Evolutionary conservation across 2,888 invertebrate genomes (phyloP).

Genomic region (Thyatira batis): DNA sequence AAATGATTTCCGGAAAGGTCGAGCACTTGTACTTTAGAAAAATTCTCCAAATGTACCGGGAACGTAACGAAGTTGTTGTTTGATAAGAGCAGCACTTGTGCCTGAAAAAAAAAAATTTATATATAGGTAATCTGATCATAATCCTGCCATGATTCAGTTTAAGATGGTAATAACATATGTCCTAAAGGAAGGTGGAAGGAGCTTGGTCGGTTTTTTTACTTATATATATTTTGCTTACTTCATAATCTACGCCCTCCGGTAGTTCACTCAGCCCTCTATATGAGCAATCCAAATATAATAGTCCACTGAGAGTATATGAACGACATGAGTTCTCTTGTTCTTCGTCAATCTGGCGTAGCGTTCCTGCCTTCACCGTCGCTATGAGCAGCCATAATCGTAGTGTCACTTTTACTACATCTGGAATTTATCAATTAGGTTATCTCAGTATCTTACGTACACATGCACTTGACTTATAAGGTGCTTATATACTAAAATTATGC

Average conservation of each 20-base stretch:
- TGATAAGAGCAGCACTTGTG: constrained; percentile 84
- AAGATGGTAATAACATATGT: too few relatives aligned
- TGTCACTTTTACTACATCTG: constrained; percentile 51
- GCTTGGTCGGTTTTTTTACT: too few relatives aligned
- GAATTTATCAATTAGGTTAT: constrained; percentile 24
- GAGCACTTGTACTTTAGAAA: constrained; percentile 74
- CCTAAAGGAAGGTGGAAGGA: too few relatives aligned
- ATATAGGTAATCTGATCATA: background rate
- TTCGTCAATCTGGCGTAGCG: constrained; percentile 40
- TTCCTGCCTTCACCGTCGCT: constrained; percentile 42
- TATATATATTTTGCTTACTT: constrained; percentile 47
- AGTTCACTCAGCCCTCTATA: constrained; percentile 60
- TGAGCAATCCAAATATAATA: constrained; percentile 61
- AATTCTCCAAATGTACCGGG: constrained; percentile 75
- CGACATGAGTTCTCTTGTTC: constrained; percentile 43
- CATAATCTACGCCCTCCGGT: constrained; percentile 57
- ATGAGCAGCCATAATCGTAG: constrained; percentile 61
- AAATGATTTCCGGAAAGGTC: constrained; percentile 79
- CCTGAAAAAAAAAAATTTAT: constrained; percentile 65
- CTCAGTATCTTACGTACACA: background rate
- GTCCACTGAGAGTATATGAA: constrained; percentile 44
- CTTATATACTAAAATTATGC: background rate
- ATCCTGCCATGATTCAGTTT: too few relatives aligned
- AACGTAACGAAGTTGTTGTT: constrained; percentile 83
- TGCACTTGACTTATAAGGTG: background rate